Conservation (phyloP, 2,113 vertebrate species). For the Chaetodon trifascialis region DNA sequence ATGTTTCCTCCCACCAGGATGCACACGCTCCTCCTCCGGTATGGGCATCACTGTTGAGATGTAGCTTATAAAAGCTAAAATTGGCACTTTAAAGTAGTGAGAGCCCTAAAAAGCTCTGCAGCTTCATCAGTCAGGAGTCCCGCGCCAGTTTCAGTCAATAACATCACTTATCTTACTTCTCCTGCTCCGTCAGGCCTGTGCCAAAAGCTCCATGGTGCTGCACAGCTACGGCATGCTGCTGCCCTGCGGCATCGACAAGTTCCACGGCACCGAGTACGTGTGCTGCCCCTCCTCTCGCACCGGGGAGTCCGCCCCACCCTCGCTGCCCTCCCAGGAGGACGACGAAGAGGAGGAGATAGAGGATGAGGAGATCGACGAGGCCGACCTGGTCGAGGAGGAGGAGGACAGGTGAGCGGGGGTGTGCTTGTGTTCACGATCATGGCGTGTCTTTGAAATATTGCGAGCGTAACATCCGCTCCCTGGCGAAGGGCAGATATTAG, state of each 20-base stretch:
- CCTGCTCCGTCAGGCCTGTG: conserved; percentile 86
- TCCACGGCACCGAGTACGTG: conserved; percentile 94
- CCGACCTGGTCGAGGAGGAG: conserved; percentile 42
- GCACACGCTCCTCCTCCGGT: not conserved
- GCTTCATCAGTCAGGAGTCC: not conserved
- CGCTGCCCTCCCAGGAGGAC: conserved; percentile 83
- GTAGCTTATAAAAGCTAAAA: conserved; percentile 16
- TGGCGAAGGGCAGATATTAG: conserved; percentile 45
- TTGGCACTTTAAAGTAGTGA: not conserved
- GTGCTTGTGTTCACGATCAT: conserved; percentile 6
- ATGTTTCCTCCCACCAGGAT: not conserved
- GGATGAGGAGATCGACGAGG: conserved; percentile 72
- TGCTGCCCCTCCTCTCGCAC: conserved; percentile 91
- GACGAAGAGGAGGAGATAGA: conserved; percentile 84
- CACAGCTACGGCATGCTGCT: conserved; percentile 96
- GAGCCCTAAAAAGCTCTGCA: not conserved
- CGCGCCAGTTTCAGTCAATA: not conserved
- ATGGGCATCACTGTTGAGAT: not conserved
- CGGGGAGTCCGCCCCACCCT: conserved; percentile 76
- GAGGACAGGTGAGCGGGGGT: conserved; percentile 63
- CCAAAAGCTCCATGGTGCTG: conserved; percentile 89
- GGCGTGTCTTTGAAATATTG: conserved; percentile 38
- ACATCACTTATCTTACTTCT: not conserved
- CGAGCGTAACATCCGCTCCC: not conserved
- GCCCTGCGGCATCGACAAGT: conserved; percentile 94